Conservation (phyloP, 2,797 vertebrate species). For the Molossus molossus region DNA sequence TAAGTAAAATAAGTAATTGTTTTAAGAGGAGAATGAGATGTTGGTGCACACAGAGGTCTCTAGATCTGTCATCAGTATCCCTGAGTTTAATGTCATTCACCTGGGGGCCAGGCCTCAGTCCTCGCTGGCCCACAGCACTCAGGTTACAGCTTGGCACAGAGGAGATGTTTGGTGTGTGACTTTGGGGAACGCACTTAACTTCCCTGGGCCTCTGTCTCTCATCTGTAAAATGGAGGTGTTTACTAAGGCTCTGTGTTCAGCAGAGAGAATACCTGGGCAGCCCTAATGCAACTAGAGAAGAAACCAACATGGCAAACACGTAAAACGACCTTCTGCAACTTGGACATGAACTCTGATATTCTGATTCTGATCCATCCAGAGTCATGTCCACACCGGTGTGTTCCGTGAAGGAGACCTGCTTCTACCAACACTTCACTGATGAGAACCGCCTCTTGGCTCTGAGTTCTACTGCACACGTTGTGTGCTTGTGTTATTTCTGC, state of each 20-base stretch:
- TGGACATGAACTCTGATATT: background rate
- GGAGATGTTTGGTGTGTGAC: background rate
- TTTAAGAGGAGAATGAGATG: background rate
- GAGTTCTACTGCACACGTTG: fast-evolving
- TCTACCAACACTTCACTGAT: background rate
- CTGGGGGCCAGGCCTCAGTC: background rate
- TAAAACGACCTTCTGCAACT: background rate
- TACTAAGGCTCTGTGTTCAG: background rate
- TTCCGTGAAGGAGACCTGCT: background rate
- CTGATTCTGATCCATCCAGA: no score
- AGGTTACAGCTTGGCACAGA: background rate
- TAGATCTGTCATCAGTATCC: background rate
- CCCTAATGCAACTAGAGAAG: background rate
- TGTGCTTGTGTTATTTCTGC: background rate
- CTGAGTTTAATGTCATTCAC: background rate
- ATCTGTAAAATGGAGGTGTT: background rate
- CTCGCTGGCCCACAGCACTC: background rate
- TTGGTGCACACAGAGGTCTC: background rate
- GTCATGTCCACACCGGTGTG: background rate
- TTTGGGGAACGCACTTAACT: background rate
- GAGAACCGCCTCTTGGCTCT: background rate
- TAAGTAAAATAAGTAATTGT: background rate
- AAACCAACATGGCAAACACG: background rate
- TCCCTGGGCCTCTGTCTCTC: background rate
- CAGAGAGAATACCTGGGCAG: background rate